Evolutionary conservation across 2,888 invertebrate genomes (phyloP), one percentile per base, ranked within the genome.

Genomic region (Marasmarcha lunaedactyla): DNA sequence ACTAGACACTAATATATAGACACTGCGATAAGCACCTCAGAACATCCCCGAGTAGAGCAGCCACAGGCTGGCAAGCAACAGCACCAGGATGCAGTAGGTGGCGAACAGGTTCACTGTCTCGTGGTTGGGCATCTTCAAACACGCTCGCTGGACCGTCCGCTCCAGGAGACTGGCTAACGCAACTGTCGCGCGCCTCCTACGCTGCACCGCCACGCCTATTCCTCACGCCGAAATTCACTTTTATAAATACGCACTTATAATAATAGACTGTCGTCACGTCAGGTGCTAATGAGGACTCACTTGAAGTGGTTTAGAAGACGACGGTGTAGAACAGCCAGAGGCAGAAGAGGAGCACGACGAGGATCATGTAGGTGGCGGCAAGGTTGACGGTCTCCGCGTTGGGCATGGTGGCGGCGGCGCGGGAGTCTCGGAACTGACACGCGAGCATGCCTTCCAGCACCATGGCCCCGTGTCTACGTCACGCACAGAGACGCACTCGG

Each of bases 331-430:
- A 69, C 13, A 89, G 70, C 87, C 89, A 90, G 33, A 90, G 78
- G 53, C 88, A 84, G 60, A 89, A 84, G 27, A 90, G 74, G 30
- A 90, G 73, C 45, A 88, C 71, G 44, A 89, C 86, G 40, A 90
- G 83, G 63, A 90, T 90, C 67, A 88, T 77, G 62, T 90, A 90
- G 40, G 90, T 90, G 53, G 89, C 89, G 39, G 90, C 84, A 51
- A 90, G 79, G 65, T 88, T 90, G 39, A 85, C 85, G 35, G 89
- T 87, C 71, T 90, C 90, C 25, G 84, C 81, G 73, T 84, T 84
- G 63, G 79, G 71, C 55, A 79, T 71, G 84, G 84, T 84, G 71
- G 52, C 61, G 57, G 63, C 63, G 53, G 53, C 54, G 49, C 55
- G 53, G 56, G 51, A 39, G 37, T 40, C 41, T 41, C 53, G 52